Evolutionary conservation across 2,113 vertebrate genomes (phyloP), one percentile per base, ranked within the genome.

Genomic region (Lagopus muta): DNA sequence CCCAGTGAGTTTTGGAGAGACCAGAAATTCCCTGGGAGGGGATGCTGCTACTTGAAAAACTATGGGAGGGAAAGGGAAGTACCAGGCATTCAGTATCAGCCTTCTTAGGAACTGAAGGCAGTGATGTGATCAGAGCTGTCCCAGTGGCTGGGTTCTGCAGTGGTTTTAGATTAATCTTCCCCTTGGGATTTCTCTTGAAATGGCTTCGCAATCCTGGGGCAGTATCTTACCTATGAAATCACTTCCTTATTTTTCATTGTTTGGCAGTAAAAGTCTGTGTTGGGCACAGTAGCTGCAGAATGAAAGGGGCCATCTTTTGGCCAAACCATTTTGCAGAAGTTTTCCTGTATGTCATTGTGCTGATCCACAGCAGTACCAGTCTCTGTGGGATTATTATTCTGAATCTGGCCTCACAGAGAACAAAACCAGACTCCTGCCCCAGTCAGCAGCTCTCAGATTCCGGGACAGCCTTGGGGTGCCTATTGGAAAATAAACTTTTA

Each of bases 1-100:
- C 98, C 98, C 10, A 99, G 99, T 99, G 95, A 98, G 98, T 97
- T 64, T 77, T 50, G 78, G 14, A 66, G 13, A 61, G 38, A 55
- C 40, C 0, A 1, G 42, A 28, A 52, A 27, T 55, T 62, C 19
- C 8, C 71, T 55, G 43, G 7, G 16, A 60, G 42, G 61, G 38
- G 84, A 21, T 10, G n/a, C 25, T 64, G 13, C 42, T 83, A 3
- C 45, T 73, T 82, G 48, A 60, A 30, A 89, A 80, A 62, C 20
- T 13, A 6, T 22, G 57, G 24, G 36, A 58, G 34, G 38, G 54
- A 62, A 12, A 58, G 22, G 25, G 38, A 79, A 43, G 32, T 38
- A 10, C 38, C 73, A 27, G 22, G 16, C 34, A 58, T 64, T 77
- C 54, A 82, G 28, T 55, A 2, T 10, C n/a, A 79, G 17, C 5